A percentile compares a stretch with the other conserved stretches of the same genome.
Conservation (phyloP, 2,888 invertebrate genomes). For the Horisme vitalbata region DNA sequence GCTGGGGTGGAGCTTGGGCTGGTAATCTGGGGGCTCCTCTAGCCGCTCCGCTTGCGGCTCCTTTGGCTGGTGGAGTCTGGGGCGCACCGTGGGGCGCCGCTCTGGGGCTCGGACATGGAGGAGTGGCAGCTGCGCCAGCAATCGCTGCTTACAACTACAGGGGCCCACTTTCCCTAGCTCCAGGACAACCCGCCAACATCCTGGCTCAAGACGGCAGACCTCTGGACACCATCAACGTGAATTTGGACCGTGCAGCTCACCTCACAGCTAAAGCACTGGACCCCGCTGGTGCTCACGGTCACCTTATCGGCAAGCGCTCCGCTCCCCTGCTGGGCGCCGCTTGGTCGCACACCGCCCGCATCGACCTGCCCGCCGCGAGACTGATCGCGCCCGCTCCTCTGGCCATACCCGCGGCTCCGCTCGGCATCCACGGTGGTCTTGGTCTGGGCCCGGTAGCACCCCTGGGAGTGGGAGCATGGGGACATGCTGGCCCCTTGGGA, state of each 20-base stretch:
- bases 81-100: conserved; percentile 40
- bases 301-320: conserved; percentile 65
- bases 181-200: conserved; percentile 68
- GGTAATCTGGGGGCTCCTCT: conserved; percentile 46
- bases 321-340: conserved; percentile 54
- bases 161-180: conserved; percentile 61
- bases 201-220: conserved; percentile 74
- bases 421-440: conserved; percentile 33
- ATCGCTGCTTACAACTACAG: conserved; percentile 68
- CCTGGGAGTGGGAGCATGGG: conserved; percentile 42
- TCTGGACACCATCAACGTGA: conserved; percentile 73
- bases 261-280: conserved; percentile 65
- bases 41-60: conserved; percentile 45
- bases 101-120: conserved; percentile 34
- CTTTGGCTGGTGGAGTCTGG: conserved; percentile 36
- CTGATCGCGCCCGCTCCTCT: conserved; percentile 45
- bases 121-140: conserved; percentile 48
- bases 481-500: conserved; percentile 40
- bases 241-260: conserved; percentile 71
- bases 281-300: conserved; percentile 49
- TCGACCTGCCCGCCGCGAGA: conserved; percentile 48
- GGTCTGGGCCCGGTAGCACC: conserved; percentile 41
- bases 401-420: conserved; percentile 42
- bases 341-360: conserved; percentile 50
- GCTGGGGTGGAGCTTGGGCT: conserved; percentile 49